phyloP scores from a whole-genome alignment of 2,888 invertebrate species.

The Cheilosia urbana region DNA sequence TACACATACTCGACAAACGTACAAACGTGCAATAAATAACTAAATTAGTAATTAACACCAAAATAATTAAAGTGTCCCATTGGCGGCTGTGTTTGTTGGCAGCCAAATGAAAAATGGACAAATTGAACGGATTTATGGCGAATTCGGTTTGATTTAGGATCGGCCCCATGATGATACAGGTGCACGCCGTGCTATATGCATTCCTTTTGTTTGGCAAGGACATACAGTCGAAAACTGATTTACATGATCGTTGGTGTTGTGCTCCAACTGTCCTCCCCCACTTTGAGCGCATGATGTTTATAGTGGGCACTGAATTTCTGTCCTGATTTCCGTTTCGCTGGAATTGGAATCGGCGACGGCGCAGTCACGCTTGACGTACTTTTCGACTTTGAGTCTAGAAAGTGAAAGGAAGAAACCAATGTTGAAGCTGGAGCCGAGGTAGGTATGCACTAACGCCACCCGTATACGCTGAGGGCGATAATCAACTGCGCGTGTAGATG shows the following conservation, averaged over 20 bases:
- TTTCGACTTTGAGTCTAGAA: constrained; percentile 47
- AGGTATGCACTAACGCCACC: constrained; percentile 35
- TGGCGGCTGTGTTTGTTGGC: constrained; percentile 53
- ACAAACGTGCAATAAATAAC: constrained; percentile 65
- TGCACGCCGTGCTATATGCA: not conserved
- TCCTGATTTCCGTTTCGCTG: constrained; percentile 39
- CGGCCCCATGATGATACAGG: not conserved
- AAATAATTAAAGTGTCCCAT: constrained; percentile 72
- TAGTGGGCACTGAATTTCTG: constrained; percentile 8
- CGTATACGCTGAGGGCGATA: constrained; percentile 52
- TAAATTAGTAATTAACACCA: constrained; percentile 74
- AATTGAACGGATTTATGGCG: constrained; percentile 73
- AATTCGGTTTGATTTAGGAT: constrained; percentile 56
- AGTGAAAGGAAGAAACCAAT: constrained; percentile 71
- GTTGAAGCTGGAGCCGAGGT: constrained; percentile 9
- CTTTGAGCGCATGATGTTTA: not conserved
- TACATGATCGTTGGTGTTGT: not conserved
- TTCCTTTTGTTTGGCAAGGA: constrained; percentile 3
- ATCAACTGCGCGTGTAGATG: constrained; percentile 67
- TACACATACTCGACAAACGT: not conserved
- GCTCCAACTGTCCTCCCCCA: constrained; percentile 4
- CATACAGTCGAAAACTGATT: too few relatives aligned
- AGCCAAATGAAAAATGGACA: constrained; percentile 69
- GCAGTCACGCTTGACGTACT: constrained; percentile 53
- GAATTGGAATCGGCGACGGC: not conserved